Base-by-base conservation (phyloP, 2,888 invertebrate species). In the Melieria crassipennis region DNA sequence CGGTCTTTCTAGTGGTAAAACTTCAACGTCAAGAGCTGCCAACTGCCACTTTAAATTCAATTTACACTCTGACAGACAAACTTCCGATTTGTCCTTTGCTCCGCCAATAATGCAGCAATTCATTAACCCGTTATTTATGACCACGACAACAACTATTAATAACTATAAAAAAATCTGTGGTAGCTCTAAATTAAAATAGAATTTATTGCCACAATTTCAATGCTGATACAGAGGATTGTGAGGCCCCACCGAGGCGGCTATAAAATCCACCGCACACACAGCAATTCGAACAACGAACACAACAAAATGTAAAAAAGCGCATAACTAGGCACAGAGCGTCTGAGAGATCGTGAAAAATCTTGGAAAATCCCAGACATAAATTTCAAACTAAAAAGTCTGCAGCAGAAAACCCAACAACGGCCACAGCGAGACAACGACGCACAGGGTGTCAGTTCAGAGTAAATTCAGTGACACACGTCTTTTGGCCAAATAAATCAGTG, bases 221-320 rank as follows among this genome's bases (percentile, higher is more conserved):
- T 30, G 30, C 30, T 30, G 30, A 30, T 30, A 30, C 30, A 30
- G 30, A 30, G 3, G 30, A 30, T 30, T 30, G 30, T 30, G 30
- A 30, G 30, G 30, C 30, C 30, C 30, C 30, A 30, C 30, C 30
- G 30, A 30, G 30, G 30, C 30, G 30, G 30, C 30, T 30, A 30
- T 30, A 30, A 30, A 30, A 30, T 30, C 30, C 7, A 9, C 11
- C n/a, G 16, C 7, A 62, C 45, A 45, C n/a, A 47, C 50, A 10
- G 43, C 42, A 58, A 56, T 65, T 16, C 46, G 55, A 42, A 48
- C n/a, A 43, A 57, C 63, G 13, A 72, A 46, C 65, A 62, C 11
- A 52, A 64, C 45, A 62, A 45, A 65, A n/a, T n/a, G 61, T 45
- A 58, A 68, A 70, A 72, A 78, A 74, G 73, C 72, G 77, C 71